These are phyloP conservation scores for Heliconius himera DNA, from an alignment of 1,140 invertebrate species.

Conservation along the genomic window DNA sequence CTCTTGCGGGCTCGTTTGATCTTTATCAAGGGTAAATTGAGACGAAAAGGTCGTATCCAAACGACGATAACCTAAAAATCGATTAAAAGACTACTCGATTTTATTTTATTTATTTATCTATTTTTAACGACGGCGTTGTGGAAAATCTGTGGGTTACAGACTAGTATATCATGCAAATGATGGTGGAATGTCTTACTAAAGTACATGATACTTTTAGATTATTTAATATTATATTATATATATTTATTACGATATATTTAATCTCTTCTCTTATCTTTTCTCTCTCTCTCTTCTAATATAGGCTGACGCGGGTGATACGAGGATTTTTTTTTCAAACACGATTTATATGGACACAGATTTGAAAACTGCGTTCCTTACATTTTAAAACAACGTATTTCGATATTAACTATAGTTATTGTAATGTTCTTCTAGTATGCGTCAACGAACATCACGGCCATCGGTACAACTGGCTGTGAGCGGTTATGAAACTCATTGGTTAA, in stretches of 20 bases:
- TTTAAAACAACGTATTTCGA: neutral
- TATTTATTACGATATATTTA: neutral
- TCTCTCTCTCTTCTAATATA: neutral
- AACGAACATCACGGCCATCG: slow-evolving; percentile 45
- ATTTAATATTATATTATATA: neutral
- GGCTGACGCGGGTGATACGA: neutral
- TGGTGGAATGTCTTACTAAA: no score
- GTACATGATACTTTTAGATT: neutral
- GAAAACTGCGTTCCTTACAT: neutral
- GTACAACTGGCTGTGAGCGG: slow-evolving; percentile 10
- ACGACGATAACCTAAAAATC: slow-evolving; percentile 8
- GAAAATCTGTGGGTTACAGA: neutral
- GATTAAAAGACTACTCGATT: neutral
- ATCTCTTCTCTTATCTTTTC: neutral
- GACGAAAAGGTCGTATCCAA: neutral
- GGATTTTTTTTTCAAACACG: neutral
- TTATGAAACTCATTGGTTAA: slow-evolving; percentile 41
- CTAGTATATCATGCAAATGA: neutral
- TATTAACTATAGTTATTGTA: slow-evolving; percentile 11
- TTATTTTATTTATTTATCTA: neutral
- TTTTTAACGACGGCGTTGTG: neutral
- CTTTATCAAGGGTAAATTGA: slow-evolving; percentile 46
- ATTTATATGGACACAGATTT: neutral
- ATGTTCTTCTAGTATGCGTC: slow-evolving; percentile 31
- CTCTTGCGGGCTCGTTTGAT: slow-evolving; percentile 45